A percentile compares a stretch with the other conserved stretches of the same genome.
Evolutionary conservation across 2,888 invertebrate genomes (phyloP).

Genomic region (Graphium colonna): DNA sequence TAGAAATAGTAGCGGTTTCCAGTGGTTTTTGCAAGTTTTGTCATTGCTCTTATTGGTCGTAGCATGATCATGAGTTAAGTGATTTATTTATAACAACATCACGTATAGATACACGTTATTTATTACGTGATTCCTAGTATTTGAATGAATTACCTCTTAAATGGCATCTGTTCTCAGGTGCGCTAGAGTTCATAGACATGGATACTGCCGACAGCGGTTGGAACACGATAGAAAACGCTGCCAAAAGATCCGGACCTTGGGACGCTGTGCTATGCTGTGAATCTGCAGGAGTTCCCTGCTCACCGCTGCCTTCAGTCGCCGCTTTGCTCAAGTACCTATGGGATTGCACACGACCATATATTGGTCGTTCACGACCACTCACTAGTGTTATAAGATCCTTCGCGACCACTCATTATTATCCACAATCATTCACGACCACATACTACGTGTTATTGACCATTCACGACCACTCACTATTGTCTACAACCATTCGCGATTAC

Average conservation of each 20-base stretch:
- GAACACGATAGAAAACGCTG: constrained; percentile 45
- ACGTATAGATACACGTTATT: too few species aligned
- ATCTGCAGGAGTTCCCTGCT: constrained; percentile 39
- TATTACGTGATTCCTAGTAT: too few species aligned
- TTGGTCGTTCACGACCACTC: too few species aligned
- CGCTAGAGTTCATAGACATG: constrained; percentile 48
- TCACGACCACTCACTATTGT: background rate
- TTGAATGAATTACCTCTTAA: too few species aligned
- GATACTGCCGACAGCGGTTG: constrained; percentile 37
- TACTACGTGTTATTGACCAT: too few species aligned
- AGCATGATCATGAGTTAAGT: too few species aligned
- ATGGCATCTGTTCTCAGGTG: constrained; percentile 49
- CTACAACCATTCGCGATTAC: background rate
- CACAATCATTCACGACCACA: too few species aligned
- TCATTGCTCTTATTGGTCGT: too few species aligned
- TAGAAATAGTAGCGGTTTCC: too few species aligned
- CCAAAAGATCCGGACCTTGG: constrained; percentile 53
- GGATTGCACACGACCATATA: background rate
- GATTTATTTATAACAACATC: too few species aligned
- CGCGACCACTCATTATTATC: background rate
- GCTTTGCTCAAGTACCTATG: constrained; percentile 51
- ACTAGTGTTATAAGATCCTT: background rate
- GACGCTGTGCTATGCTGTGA: constrained; percentile 57
- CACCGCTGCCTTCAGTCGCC: constrained; percentile 29
- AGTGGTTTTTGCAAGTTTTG: too few species aligned